phyloP scores from a whole-genome alignment of 2,113 vertebrate genomes.

The Pelvicachromis taeniatus region DNA sequence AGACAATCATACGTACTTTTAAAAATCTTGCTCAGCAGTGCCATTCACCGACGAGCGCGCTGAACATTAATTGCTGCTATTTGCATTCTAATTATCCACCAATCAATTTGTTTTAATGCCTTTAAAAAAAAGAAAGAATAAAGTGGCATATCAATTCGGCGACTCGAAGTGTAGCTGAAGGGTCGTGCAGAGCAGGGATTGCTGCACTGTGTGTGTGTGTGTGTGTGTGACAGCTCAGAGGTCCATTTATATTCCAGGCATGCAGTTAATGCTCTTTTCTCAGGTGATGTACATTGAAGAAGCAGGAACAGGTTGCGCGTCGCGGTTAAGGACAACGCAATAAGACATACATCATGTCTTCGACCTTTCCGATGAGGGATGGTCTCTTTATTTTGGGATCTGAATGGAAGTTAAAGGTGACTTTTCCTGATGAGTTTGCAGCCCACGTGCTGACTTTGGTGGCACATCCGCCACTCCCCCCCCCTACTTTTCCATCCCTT shows the following conservation, averaged over 20 bases:
- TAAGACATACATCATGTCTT: slow-evolving; percentile 13
- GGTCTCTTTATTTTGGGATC: background rate
- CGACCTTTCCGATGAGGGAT: slow-evolving; percentile 9
- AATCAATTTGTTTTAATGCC: slow-evolving; percentile 41
- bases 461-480: background rate
- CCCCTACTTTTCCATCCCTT: background rate
- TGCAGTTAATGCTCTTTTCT: slow-evolving; percentile 7
- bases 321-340: background rate
- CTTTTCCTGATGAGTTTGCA: slow-evolving; percentile 18
- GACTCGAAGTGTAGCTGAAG: background rate
- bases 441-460: background rate
- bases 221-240: background rate
- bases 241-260: background rate
- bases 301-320: background rate
- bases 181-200: background rate
- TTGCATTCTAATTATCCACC: slow-evolving; percentile 54
- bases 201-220: background rate
- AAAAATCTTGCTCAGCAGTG: slow-evolving; percentile 19
- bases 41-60: background rate
- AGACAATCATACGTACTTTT: slow-evolving; percentile 31
- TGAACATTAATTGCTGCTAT: slow-evolving; percentile 47
- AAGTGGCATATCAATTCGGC: slow-evolving; percentile 3
- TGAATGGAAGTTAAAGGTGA: slow-evolving; percentile 14
- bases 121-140: background rate
- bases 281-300: background rate